A percentile compares a stretch with the other conserved stretches of the same genome.
Evolutionary conservation across 2,888 invertebrate species (phyloP).

Genomic region (Ennomos fuscantarius): DNA sequence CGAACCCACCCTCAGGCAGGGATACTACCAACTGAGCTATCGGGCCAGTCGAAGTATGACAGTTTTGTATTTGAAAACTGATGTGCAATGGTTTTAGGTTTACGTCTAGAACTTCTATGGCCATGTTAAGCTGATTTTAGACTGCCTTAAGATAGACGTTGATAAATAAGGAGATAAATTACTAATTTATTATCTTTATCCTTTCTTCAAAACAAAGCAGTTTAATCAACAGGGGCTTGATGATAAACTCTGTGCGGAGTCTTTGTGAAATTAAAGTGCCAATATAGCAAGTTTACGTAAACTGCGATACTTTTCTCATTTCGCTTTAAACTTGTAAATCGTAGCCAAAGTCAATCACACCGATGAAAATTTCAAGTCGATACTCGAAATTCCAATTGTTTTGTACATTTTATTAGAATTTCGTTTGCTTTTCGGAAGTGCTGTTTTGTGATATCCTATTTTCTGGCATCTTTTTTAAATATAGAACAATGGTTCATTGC

Average conservation of each 20-base stretch:
- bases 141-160: constrained; percentile 26
- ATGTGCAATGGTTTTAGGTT: constrained; percentile 1
- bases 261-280: constrained; percentile 4
- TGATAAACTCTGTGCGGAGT: constrained; percentile 16
- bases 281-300: constrained; percentile 11
- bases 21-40: too few species aligned
- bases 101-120: constrained; percentile 1
- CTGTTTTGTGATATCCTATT: neutral
- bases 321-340: constrained; percentile 21
- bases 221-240: constrained; percentile 12
- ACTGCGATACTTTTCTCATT: constrained; percentile 32
- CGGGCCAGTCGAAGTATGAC: too few species aligned
- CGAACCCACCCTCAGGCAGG: too few species aligned
- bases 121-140: constrained; percentile 5
- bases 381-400: constrained; percentile 22
- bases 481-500: neutral
- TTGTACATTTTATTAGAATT: constrained; percentile 18
- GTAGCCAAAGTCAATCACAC: constrained; percentile 18
- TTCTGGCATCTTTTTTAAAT: neutral
- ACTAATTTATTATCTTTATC: constrained; percentile 34
- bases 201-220: constrained; percentile 33
- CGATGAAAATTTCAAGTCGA: too few species aligned
- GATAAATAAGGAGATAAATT: constrained; percentile 30
- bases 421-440: constrained; percentile 5
- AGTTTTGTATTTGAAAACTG: neutral